A percentile compares a stretch with the other conserved stretches of the same genome.
These are phyloP conservation scores for Selene dorsalis DNA, from an alignment of 2,797 vertebrate genomes.

Conservation along the genomic window DNA sequence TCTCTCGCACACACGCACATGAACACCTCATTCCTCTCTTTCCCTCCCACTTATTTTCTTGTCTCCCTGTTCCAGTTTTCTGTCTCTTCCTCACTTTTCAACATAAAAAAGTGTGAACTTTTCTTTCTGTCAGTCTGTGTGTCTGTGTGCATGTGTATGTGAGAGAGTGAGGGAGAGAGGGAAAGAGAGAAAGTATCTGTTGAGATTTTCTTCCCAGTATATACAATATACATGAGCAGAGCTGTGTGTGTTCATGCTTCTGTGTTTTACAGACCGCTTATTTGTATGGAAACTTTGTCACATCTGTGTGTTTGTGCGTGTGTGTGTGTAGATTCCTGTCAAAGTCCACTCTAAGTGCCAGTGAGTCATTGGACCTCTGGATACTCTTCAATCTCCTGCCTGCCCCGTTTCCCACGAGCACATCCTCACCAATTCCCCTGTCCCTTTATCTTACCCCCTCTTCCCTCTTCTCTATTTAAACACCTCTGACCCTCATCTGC, in stretches of 20 bases:
- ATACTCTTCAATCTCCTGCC: constrained; percentile 46
- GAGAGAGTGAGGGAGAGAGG: neutral
- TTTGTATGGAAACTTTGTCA: constrained; percentile 44
- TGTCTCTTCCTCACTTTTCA: constrained; percentile 39
- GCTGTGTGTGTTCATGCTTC: constrained; percentile 15
- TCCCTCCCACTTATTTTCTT: constrained; percentile 55
- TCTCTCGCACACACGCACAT: neutral
- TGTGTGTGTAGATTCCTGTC: constrained; percentile 33
- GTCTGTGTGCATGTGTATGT: neutral
- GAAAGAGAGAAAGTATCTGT: neutral
- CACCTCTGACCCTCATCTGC: constrained; percentile 56
- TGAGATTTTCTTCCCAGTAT: constrained; percentile 12
- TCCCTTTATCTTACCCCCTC: constrained; percentile 29
- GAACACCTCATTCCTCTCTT: constrained; percentile 43
- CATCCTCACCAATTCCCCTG: constrained; percentile 11
- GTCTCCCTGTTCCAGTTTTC: constrained; percentile 38
- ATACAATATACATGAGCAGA: constrained; percentile 17
- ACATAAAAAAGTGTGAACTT: constrained; percentile 44
- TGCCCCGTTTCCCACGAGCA: constrained; percentile 44
- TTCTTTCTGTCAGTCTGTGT: constrained; percentile 28
- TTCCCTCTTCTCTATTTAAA: constrained; percentile 30
- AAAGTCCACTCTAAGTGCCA: constrained; percentile 45
- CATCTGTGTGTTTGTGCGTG: neutral
- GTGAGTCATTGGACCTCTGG: constrained; percentile 59
- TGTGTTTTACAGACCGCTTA: constrained; percentile 25